phyloP scores from a whole-genome alignment of 2,113 vertebrate genomes.

The Rynchops niger region DNA sequence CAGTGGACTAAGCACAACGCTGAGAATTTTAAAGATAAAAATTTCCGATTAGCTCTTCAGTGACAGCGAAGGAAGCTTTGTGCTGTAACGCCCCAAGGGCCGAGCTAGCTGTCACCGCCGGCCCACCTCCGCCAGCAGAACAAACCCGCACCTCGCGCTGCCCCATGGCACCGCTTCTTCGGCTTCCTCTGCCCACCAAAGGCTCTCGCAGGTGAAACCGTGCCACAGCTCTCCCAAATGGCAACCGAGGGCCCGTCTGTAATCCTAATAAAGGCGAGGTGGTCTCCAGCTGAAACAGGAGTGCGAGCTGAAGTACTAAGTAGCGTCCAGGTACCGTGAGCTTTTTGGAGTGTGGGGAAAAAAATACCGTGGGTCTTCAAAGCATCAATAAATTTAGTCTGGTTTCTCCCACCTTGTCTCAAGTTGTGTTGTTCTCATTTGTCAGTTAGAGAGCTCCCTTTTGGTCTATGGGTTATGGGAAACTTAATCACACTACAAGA shows the following conservation, averaged over 20 bases:
- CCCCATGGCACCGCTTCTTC: background rate
- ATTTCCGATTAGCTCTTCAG: background rate
- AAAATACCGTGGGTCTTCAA: background rate
- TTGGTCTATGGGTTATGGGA: background rate
- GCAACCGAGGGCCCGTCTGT: background rate
- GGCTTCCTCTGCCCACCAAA: background rate
- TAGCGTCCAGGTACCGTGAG: no score
- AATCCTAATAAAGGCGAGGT: background rate
- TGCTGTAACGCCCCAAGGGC: background rate
- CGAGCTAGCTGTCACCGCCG: accelerated
- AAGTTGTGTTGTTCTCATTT: background rate
- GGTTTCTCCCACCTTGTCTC: background rate
- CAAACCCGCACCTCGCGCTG: background rate
- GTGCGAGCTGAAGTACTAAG: background rate
- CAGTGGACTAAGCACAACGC: background rate
- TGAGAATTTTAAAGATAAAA: background rate
- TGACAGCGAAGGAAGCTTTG: background rate
- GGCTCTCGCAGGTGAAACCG: background rate
- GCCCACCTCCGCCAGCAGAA: background rate
- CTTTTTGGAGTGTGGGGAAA: no score
- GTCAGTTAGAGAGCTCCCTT: background rate
- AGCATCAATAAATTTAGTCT: background rate
- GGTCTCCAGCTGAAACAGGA: background rate
- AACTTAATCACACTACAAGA: background rate
- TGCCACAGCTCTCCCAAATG: background rate